These are phyloP conservation scores for Zosterops hypoxanthus DNA, from an alignment of 2,113 vertebrate genomes.

Conservation along the genomic window DNA sequence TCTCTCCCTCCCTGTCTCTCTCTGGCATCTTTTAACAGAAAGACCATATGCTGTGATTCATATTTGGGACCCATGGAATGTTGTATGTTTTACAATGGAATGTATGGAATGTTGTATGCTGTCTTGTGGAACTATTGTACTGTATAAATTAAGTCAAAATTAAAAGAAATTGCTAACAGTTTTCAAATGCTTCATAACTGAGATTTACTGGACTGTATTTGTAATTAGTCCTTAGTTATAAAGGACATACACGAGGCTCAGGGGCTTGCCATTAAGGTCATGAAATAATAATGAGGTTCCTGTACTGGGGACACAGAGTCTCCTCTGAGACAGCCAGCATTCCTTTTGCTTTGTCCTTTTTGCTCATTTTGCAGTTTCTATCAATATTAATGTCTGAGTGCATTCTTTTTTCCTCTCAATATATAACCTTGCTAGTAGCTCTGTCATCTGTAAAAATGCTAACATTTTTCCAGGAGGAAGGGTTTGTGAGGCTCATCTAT, in stretches of 20 bases:
- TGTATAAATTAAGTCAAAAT: neutral
- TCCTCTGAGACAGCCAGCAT: conserved; percentile 31
- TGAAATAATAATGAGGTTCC: conserved; percentile 64
- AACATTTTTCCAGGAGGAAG: neutral
- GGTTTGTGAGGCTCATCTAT: neutral
- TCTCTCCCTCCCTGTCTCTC: neutral
- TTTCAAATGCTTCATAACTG: neutral
- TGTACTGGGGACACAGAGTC: conserved; percentile 25
- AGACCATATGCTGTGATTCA: neutral
- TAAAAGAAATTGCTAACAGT: neutral
- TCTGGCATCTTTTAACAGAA: neutral
- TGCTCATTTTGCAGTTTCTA: conserved; percentile 37
- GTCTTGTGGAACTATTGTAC: neutral
- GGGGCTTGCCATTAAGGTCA: conserved; percentile 10
- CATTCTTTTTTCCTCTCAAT: neutral
- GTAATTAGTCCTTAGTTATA: neutral
- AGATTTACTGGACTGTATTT: neutral
- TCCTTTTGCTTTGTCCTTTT: conserved; percentile 30
- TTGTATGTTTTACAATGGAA: neutral
- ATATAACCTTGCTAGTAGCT: neutral
- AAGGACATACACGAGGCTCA: neutral
- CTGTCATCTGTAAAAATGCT: neutral
- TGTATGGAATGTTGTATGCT: neutral
- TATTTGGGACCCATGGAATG: neutral
- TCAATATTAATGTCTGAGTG: conserved; percentile 24